Evolutionary conservation across 2,888 invertebrate species (phyloP).

Genomic region (Uloborus plumipes): DNA sequence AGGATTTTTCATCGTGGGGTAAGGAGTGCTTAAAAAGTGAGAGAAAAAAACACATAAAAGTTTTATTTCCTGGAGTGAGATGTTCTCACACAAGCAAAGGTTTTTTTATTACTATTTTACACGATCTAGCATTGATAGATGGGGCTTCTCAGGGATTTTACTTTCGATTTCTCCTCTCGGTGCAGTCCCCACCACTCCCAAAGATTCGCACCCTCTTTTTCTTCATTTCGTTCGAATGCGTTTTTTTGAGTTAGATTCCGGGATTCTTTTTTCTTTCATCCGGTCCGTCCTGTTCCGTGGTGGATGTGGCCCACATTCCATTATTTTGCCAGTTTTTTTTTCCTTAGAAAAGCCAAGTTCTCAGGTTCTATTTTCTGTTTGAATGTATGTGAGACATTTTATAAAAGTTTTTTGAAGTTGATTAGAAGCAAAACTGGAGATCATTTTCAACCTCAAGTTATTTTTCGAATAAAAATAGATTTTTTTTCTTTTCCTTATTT

Average conservation of each 20-base stretch:
- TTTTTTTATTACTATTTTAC: slow-evolving; percentile 14
- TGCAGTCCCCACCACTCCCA: slow-evolving; percentile 14
- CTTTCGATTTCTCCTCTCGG: slow-evolving; percentile 39
- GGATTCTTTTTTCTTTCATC: slow-evolving; percentile 24
- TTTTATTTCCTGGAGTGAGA: slow-evolving; percentile 43
- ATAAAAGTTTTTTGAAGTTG: no score
- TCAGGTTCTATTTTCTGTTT: slow-evolving; percentile 53
- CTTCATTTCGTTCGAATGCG: neutral
- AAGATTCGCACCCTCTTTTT: slow-evolving; percentile 4
- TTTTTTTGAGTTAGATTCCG: slow-evolving; percentile 3
- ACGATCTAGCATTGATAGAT: slow-evolving; percentile 30
- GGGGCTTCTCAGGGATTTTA: slow-evolving; percentile 41
- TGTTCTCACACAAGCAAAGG: slow-evolving; percentile 47
- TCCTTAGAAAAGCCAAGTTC: slow-evolving; percentile 35
- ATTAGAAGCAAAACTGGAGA: no score
- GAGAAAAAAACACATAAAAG: slow-evolving; percentile 24
- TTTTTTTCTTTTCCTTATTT: no score
- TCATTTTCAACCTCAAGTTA: no score
- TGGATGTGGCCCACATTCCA: slow-evolving; percentile 34
- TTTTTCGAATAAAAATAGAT: no score
- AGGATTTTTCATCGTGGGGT: slow-evolving; percentile 3
- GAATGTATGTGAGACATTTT: slow-evolving; percentile 15
- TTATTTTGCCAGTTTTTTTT: slow-evolving; percentile 15
- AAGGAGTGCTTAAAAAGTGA: slow-evolving; percentile 16
- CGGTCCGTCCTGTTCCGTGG: slow-evolving; percentile 34